Percentiles rank a stretch among this genome's conserved stretches.
phyloP scores from a whole-genome alignment of 1,140 invertebrate genomes.

The Bombus vancouverensis region DNA sequence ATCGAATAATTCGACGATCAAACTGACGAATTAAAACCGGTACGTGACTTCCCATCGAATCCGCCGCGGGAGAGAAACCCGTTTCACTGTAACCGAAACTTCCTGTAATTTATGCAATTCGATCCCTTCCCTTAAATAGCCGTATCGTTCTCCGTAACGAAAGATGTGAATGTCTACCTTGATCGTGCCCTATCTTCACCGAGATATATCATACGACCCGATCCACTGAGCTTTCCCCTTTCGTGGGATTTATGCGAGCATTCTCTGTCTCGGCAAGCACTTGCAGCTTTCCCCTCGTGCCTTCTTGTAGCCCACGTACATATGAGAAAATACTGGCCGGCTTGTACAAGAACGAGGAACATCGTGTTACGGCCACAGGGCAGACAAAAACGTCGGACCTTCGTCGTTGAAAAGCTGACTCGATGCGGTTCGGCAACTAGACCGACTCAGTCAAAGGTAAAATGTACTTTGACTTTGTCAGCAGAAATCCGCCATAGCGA shows the following conservation, averaged over 20 bases:
- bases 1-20: constrained; percentile 42
- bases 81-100: no score
- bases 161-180: constrained; percentile 23
- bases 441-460: constrained; percentile 41
- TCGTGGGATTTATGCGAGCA: constrained; percentile 36
- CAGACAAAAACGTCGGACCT: constrained; percentile 33
- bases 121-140: constrained; percentile 27
- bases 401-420: constrained; percentile 55
- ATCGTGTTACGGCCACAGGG: not conserved
- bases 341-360: constrained; percentile 12
- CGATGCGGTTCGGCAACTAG: constrained; percentile 34
- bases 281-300: constrained; percentile 10
- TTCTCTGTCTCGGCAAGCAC: constrained; percentile 31
- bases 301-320: constrained; percentile 18
- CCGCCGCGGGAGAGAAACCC: constrained; percentile 14
- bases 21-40: constrained; percentile 55
- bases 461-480: constrained; percentile 59
- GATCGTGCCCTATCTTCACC: constrained; percentile 3
- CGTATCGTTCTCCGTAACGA: not conserved
- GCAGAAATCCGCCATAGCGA: constrained; percentile 43
- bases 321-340: constrained; percentile 49
- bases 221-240: not conserved
- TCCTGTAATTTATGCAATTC: constrained; percentile 34
- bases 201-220: constrained; percentile 31
- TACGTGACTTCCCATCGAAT: constrained; percentile 66